phyloP scores from a whole-genome alignment of 2,113 vertebrate species.

The Antigone vipio region DNA sequence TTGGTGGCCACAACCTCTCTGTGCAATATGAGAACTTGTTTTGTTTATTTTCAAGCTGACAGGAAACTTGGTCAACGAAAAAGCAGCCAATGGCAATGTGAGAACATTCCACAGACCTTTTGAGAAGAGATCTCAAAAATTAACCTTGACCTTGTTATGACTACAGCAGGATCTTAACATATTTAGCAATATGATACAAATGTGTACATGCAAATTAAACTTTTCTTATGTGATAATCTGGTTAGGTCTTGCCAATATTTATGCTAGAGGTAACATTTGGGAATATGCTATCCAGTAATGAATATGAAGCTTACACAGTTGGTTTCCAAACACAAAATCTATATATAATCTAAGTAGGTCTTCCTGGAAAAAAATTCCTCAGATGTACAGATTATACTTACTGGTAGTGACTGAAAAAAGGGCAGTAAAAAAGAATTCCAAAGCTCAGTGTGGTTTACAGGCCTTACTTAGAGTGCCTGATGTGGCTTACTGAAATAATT shows the following conservation, averaged over 20 bases:
- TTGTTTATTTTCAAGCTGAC: neutral
- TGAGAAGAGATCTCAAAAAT: neutral
- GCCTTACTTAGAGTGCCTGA: neutral
- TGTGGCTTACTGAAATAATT: constrained; percentile 22
- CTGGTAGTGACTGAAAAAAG: constrained; percentile 21
- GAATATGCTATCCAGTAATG: neutral
- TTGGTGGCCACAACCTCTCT: neutral
- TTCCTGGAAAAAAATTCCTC: constrained; percentile 2
- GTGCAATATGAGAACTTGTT: neutral
- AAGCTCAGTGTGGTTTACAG: neutral
- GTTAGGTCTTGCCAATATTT: constrained; percentile 10
- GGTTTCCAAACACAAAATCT: neutral
- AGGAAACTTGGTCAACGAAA: neutral
- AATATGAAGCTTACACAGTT: neutral
- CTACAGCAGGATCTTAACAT: neutral
- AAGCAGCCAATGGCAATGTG: neutral
- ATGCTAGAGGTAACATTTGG: neutral
- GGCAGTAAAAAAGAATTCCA: constrained; percentile 5
- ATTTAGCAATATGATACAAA: neutral
- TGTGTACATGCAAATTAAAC: neutral
- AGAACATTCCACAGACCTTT: neutral
- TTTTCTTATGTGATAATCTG: neutral
- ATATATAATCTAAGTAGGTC: neutral
- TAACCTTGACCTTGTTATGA: neutral
- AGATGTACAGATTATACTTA: constrained; percentile 19